Conservation (phyloP, 1,140 invertebrate species). For the Helicoverpa armigera region DNA sequence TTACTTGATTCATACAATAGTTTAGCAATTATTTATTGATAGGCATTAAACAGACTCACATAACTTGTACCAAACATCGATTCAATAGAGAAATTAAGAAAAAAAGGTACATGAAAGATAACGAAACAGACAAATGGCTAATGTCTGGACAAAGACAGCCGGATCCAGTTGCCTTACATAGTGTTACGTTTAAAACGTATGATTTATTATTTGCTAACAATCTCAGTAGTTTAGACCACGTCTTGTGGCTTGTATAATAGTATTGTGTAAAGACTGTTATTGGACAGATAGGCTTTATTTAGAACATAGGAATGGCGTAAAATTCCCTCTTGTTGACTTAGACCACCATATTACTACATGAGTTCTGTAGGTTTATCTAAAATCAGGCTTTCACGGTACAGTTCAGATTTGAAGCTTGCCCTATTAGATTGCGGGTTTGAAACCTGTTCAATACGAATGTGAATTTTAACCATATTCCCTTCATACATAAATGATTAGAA, state of each 20-base stretch:
- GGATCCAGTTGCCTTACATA: slow-evolving; percentile 49
- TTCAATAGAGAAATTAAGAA: slow-evolving; percentile 65
- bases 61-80: slow-evolving; percentile 53
- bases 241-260: slow-evolving; percentile 24
- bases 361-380: too few species aligned
- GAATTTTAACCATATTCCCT: too few species aligned
- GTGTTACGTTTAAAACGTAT: slow-evolving; percentile 57
- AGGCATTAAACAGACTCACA: neutral
- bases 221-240: slow-evolving; percentile 15
- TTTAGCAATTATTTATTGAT: too few species aligned
- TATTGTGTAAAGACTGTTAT: neutral
- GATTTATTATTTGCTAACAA: slow-evolving; percentile 26
- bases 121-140: slow-evolving; percentile 63
- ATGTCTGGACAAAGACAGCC: slow-evolving; percentile 57
- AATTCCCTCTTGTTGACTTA: too few species aligned
- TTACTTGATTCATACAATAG: too few species aligned
- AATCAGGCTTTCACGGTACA: too few species aligned
- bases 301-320: too few species aligned
- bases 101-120: slow-evolving; percentile 64
- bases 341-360: too few species aligned
- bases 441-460: too few species aligned
- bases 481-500: too few species aligned
- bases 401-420: too few species aligned
- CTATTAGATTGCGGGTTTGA: too few species aligned
- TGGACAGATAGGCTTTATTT: neutral